Evolutionary conservation across 2,797 vertebrate species (phyloP).

Genomic region (Hypotaenidia philippensis): DNA sequence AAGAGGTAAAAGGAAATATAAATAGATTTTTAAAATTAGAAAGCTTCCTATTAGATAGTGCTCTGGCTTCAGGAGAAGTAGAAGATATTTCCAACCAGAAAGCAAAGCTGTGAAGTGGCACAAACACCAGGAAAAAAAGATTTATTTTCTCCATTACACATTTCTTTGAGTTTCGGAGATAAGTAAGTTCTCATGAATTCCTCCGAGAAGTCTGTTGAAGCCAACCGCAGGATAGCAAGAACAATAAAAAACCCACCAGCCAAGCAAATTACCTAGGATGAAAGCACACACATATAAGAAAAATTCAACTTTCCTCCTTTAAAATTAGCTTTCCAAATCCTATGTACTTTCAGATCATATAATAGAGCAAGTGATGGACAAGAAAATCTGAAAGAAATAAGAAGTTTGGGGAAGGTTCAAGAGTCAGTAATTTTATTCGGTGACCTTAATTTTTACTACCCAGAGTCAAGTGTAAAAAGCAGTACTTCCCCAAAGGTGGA

Average conservation of each 20-base stretch:
- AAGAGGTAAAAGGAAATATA: neutral
- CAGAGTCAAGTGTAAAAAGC: neutral
- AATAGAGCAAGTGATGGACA: neutral
- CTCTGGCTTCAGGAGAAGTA: neutral
- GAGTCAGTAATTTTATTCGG: conserved; percentile 12
- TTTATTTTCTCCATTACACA: neutral
- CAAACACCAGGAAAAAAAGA: neutral
- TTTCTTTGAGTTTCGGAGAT: neutral
- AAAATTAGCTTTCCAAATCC: neutral
- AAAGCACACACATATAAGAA: rapidly evolving
- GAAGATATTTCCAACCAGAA: neutral
- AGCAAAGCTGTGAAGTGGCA: neutral
- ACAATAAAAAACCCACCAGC: neutral
- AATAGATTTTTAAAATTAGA: neutral
- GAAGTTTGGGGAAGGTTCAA: neutral
- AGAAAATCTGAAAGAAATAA: neutral
- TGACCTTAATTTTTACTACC: conserved; percentile 14
- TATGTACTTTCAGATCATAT: neutral
- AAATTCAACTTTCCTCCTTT: neutral
- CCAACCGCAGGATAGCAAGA: rapidly evolving
- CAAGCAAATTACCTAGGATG: neutral
- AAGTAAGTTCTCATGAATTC: neutral
- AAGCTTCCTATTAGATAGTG: neutral
- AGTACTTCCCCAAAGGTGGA: neutral
- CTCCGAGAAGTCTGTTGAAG: neutral